phyloP scores from a whole-genome alignment of 2,113 vertebrate species.

The Saccopteryx leptura region DNA sequence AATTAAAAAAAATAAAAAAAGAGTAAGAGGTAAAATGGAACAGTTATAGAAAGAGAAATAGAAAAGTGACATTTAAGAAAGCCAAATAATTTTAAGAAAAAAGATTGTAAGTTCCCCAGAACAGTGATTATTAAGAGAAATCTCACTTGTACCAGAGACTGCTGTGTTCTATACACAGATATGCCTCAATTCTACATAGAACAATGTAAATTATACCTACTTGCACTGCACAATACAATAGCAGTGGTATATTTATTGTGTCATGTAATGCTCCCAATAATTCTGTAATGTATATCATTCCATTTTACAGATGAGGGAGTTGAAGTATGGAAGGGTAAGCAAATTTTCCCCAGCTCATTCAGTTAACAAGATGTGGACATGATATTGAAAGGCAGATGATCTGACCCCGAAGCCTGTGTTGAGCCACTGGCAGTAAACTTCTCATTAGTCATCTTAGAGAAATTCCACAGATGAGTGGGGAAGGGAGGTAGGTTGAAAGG shows the following conservation, averaged over 20 bases:
- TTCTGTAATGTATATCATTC: neutral
- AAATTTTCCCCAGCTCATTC: neutral
- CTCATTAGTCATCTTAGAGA: neutral
- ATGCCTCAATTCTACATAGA: neutral
- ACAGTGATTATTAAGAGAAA: neutral
- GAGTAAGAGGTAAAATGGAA: neutral
- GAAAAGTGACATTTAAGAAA: constrained; percentile 47
- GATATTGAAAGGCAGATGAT: neutral
- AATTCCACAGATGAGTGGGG: neutral
- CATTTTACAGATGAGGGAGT: constrained; percentile 1
- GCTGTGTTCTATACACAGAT: neutral
- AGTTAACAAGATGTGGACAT: neutral
- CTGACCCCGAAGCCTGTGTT: neutral
- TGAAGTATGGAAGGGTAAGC: neutral
- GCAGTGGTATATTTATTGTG: neutral
- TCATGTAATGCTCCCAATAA: neutral
- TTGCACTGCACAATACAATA: neutral
- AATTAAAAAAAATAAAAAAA: neutral
- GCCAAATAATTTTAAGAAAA: constrained; percentile 35
- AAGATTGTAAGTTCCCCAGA: neutral
- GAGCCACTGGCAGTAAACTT: neutral
- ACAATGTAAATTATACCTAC: neutral
- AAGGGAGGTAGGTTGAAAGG: neutral
- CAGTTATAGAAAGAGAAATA: neutral
- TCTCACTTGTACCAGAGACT: neutral